Base-by-base conservation (phyloP, 2,888 invertebrate species). In the Urechis unicinctus region DNA sequence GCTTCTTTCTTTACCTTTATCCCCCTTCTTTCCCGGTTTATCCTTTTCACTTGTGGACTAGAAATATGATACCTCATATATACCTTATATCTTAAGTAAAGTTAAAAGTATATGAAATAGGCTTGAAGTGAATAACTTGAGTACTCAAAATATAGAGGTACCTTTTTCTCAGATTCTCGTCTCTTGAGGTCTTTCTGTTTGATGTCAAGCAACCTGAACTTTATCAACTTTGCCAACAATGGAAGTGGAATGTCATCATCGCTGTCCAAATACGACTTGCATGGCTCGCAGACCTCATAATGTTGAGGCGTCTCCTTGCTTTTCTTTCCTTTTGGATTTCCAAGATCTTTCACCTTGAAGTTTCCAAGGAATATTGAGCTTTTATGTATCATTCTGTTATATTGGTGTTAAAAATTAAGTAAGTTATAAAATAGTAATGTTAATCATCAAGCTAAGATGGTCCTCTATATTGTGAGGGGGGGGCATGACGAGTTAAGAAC, bases 251-350 rank as follows among this genome's bases (percentile, higher is more conserved):
- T 68, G 3, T 74, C 74, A 47, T 75, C 75, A 41, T 66, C 68
- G 42, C 64, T 65, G 51, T 78, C 78, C n/a, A 78, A 60, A 56
- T 68, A 64, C 17, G 59, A 58, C 59, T 74, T 76, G 53, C 70
- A 71, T 17, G 71, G 64, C 53, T 78, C 78, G 67, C 73, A 74
- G 3, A 77, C 66, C 63, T 77, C 77, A 62, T 61, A 72, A 61
- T 70, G 66, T 22, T 61, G 58, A 6, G 74, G 74, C 13, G 67
- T 62, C 44, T 75, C 76, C 59, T 77, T 77, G 9, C 65, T 63
- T 55, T 74, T 74, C 60, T 74, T 74, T 9, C 58, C 62, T 59
- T 76, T 77, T 17, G 75, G 71, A 60, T 74, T 75, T 28, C 76
- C 75, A 41, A 76, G 63, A 25, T 75, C 74, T 41, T 57, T 63